Percentiles rank a stretch among this genome's conserved stretches.
Evolutionary conservation across 1,140 invertebrate species (phyloP).

Genomic region (Aphis gossypii): DNA sequence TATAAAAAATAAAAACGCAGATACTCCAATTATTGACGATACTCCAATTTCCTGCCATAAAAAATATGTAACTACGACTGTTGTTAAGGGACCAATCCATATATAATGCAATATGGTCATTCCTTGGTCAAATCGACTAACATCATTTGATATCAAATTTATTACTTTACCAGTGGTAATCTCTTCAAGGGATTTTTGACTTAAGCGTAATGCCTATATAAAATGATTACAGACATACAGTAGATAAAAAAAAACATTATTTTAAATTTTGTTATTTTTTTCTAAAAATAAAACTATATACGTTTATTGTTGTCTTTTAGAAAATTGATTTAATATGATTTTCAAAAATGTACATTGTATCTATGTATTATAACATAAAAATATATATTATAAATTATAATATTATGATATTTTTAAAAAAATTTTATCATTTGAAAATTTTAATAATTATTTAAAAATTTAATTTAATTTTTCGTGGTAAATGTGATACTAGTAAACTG

Average conservation of each 20-base stretch:
- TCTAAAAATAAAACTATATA: neutral
- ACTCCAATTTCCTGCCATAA: slow-evolving; percentile 78
- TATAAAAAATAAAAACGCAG: slow-evolving; percentile 79
- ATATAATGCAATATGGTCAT: slow-evolving; percentile 76
- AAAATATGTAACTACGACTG: slow-evolving; percentile 77
- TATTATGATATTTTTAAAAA: too few species aligned
- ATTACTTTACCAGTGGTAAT: slow-evolving; percentile 88
- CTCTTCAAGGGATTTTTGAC: slow-evolving; percentile 74
- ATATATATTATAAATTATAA: neutral
- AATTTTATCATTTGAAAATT: neutral
- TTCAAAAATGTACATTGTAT: neutral
- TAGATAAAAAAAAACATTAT: neutral
- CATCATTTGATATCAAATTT: slow-evolving; percentile 91
- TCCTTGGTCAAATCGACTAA: slow-evolving; percentile 75
- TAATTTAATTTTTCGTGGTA: neutral
- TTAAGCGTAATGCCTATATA: slow-evolving; percentile 71
- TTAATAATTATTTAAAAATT: too few species aligned
- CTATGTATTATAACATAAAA: neutral
- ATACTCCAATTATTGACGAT: slow-evolving; percentile 79
- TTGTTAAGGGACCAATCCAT: slow-evolving; percentile 83
- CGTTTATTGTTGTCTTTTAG: neutral
- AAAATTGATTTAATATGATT: too few species aligned
- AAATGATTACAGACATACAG: neutral
- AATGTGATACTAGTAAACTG: neutral
- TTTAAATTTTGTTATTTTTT: neutral